Evolutionary conservation across 2,888 invertebrate genomes (phyloP), one percentile per base, ranked within the genome.

Genomic region (Podabrus alpinus): DNA sequence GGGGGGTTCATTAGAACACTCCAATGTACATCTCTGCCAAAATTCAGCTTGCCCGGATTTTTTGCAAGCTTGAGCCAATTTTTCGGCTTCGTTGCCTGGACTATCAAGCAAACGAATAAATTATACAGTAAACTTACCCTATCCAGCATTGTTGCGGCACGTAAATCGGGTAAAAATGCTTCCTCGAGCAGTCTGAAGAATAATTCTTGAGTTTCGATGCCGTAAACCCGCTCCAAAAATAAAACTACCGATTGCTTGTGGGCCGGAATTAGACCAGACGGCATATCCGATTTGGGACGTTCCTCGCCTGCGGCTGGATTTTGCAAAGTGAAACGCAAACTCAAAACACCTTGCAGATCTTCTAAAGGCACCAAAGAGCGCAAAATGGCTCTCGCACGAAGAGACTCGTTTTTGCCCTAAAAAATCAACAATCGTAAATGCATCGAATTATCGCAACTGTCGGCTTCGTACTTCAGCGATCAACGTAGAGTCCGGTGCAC

Each of bases 201-300:
- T 76, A 98, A 89, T 81, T 97, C 97, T 86, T 97, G 97, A 0
- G 96, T 96, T 87, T 99, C 98, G 78, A 99, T 98, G n/a, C 99
- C 99, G 86, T 99, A 99, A 15, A 99, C 99, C 69, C 99, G 90
- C 88, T 99, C 99, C 83, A 99, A 88, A 89, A 99, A 99, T 19
- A 99, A 89, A 0, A 99, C 97, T 15, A 99, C 92, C 76, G 98
- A 97, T 86, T 99, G 98, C 86, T 99, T 99, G 89, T 99, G 98
- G 7, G 94, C 95, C 0, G 99, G 99, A 78, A 98, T 93, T 17
- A 99, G 90, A 68, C 96, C 97, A 0, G 96, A 95, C 3, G 97
- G 97, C 92, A 96, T 96, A 84, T 97, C 97, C n/a, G 93, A 95
- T 84, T 96, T 96, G 1, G 95, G 96, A 75, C 94, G 90, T 83